These are phyloP conservation scores for Alfaro cultratus DNA, from an alignment of 2,797 vertebrate species.

Conservation along the genomic window DNA sequence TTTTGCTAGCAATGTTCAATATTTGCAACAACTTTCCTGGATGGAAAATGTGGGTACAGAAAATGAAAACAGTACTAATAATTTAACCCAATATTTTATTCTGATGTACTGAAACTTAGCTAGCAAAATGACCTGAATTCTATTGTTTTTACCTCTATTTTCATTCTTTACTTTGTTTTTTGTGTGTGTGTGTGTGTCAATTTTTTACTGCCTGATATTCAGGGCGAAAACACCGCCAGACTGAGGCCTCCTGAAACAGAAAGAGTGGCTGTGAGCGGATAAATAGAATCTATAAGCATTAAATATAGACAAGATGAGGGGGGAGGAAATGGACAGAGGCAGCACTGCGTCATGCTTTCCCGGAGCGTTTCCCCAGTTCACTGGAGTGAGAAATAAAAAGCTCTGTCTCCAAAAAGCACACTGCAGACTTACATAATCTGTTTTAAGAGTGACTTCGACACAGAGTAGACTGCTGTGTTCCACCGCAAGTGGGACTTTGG, in stretches of 20 bases:
- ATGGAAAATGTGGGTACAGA: background rate
- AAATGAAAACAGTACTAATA: background rate
- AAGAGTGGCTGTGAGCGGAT: slow-evolving; percentile 27
- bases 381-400: slow-evolving; percentile 71
- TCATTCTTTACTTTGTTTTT: background rate
- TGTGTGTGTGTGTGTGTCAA: background rate
- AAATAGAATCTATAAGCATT: slow-evolving; percentile 58
- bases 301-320: slow-evolving; percentile 64
- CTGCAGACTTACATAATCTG: slow-evolving; percentile 64
- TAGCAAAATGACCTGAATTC: background rate
- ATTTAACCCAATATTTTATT: background rate
- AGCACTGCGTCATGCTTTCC: slow-evolving; percentile 66
- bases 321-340: slow-evolving; percentile 46
- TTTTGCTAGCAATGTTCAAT: background rate
- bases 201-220: too few species aligned
- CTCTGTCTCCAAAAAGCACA: slow-evolving; percentile 53
- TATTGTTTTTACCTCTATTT: background rate
- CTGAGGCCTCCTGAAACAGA: slow-evolving; percentile 16
- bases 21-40: background rate
- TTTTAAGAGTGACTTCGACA: slow-evolving; percentile 40
- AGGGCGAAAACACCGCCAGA: background rate
- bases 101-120: background rate
- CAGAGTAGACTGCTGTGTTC: slow-evolving; percentile 23
- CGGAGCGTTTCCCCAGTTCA: slow-evolving; percentile 58
- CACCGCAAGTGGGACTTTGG: slow-evolving; percentile 22